Base-by-base conservation (phyloP, 2,797 vertebrate genomes). In the Streptopelia turtur region DNA sequence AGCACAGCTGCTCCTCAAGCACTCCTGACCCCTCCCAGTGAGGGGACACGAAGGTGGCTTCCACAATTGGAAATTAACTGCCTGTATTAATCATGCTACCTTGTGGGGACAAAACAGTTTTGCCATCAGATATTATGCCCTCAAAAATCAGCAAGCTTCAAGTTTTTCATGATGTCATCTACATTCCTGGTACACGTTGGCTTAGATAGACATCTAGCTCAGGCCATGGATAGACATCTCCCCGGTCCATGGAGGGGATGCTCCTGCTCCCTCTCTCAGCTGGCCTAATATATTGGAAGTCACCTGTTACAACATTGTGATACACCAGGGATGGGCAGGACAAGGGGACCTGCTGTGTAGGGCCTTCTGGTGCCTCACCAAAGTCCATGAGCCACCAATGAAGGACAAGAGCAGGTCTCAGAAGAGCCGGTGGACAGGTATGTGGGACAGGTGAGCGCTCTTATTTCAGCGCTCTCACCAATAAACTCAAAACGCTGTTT, bases 321-420 rank as follows among this genome's bases (percentile, higher is more conserved):
- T 41, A 50, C 53, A 55, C 6, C 30, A 14, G 13, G 18, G 59
- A 61, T 3, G 55, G 41, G 25, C 60, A 45, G 50, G 71, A 14
- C 45, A 23, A 30, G 0, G 43, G 25, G 43, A 41, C 9, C 30
- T 61, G 33, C 23, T 50, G 45, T 8, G 7, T 9, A 66, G 52
- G 55, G 35, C 16, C 39, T 35, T 39, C 74, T 72, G 75, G 14
- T 43, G 64, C 35, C 37, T 61, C 15, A 13, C 1, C 24, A 63
- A 23, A 14, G 61, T 65, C 5, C 8, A 16, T 1, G 4, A 63
- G 24, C 33, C 41, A 50, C 13, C 1, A 0, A 3, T 6, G 35
- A 64, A 75, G 49, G 49, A 31, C 6, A 30, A 28, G n/a, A 49
- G 3, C 28, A 20, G 82, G 50, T 13, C 50, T 22, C 80, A 78